phyloP scores from a whole-genome alignment of 1,140 invertebrate genomes.

The Meloidogyne floridensis region DNA sequence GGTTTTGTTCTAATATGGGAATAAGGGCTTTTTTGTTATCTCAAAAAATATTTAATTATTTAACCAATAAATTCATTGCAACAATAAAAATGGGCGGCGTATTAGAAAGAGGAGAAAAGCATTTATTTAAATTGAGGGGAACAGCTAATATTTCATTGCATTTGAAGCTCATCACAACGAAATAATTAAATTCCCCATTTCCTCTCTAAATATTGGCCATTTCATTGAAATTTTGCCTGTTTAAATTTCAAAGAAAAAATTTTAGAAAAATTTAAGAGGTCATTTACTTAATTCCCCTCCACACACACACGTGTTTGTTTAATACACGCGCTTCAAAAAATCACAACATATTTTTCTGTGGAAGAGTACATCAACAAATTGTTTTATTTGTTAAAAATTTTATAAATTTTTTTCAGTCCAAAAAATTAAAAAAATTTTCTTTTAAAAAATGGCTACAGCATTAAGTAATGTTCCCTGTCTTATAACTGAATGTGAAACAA shows the following conservation, averaged over 20 bases:
- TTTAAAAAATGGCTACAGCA: neutral
- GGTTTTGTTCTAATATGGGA: too few relatives aligned
- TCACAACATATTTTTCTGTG: too few relatives aligned
- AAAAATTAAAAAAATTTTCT: neutral
- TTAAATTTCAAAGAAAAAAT: neutral
- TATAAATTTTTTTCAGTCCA: neutral
- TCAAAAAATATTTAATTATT: too few relatives aligned
- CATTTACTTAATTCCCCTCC: neutral
- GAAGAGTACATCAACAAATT: too few relatives aligned
- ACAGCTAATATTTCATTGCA: neutral
- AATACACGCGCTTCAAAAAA: too few relatives aligned
- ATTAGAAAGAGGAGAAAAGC: too few relatives aligned
- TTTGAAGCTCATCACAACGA: neutral
- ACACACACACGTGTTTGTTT: too few relatives aligned
- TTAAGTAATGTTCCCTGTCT: constrained; percentile 4
- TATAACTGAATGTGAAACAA: constrained; percentile 6
- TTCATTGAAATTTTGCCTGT: neutral
- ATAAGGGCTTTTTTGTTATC: too few relatives aligned
- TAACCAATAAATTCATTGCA: too few relatives aligned
- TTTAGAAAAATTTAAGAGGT: neutral
- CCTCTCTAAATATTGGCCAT: neutral
- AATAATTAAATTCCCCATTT: neutral
- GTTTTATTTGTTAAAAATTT: too few relatives aligned
- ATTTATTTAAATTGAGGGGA: neutral
- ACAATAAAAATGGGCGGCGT: too few relatives aligned